phyloP scores from a whole-genome alignment of 2,797 vertebrate genomes.

The Acanthornis magna region DNA sequence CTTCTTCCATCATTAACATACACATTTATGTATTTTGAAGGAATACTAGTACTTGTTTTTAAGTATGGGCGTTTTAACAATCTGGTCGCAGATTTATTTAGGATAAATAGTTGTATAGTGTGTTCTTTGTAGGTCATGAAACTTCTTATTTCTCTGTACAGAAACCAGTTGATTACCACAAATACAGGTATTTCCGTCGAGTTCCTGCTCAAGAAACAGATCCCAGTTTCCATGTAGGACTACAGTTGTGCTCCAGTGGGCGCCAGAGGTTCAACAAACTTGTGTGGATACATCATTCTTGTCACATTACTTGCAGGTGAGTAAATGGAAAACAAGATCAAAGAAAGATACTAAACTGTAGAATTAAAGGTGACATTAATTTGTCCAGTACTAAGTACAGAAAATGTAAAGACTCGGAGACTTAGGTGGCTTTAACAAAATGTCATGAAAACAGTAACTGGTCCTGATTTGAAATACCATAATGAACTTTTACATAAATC shows the following conservation, averaged over 20 bases:
- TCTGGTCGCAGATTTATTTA: not conserved
- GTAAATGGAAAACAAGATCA: not conserved
- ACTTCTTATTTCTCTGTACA: constrained; percentile 60
- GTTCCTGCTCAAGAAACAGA: constrained; percentile 88
- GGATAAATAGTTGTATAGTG: not conserved
- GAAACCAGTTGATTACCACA: constrained; percentile 85
- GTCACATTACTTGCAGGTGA: constrained; percentile 93
- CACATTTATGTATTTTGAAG: not conserved
- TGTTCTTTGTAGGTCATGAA: not conserved
- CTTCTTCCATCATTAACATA: not conserved
- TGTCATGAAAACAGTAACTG: not conserved
- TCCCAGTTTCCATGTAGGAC: constrained; percentile 91
- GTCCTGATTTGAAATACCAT: not conserved
- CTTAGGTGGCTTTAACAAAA: not conserved
- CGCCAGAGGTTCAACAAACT: constrained; percentile 93
- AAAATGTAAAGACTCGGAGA: not conserved
- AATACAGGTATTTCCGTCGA: constrained; percentile 82
- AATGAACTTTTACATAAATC: not conserved
- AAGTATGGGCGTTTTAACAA: not conserved
- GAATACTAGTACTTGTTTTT: not conserved
- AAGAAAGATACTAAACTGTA: not conserved
- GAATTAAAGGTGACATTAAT: not conserved
- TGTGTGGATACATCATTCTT: constrained; percentile 97
- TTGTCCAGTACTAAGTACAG: not conserved
- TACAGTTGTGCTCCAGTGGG: constrained; percentile 91